Percentiles rank a stretch among this genome's conserved stretches.
Evolutionary conservation across 2,888 invertebrate genomes (phyloP).

Genomic region (Sepioteuthis lessoniana): DNA sequence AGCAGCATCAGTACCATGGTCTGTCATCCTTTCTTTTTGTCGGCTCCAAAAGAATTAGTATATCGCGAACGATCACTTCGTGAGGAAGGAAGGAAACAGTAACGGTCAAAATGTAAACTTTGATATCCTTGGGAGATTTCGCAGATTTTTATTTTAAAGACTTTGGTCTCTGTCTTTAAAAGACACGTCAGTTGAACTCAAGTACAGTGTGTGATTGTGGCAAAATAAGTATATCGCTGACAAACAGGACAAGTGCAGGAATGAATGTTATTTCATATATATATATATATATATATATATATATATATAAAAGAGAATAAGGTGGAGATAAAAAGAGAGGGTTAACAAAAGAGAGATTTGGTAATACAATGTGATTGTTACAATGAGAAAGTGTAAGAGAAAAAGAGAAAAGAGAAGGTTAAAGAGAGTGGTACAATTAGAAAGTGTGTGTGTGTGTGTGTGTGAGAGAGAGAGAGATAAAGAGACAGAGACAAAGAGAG

Average conservation of each 20-base stretch:
- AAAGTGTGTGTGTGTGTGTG: no score
- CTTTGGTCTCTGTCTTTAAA: not conserved
- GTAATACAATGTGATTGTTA: not conserved
- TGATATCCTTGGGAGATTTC: not conserved
- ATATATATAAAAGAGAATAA: not conserved
- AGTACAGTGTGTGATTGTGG: not conserved
- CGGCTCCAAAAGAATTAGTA: not conserved
- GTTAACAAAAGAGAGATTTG: not conserved
- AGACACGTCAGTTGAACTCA: not conserved
- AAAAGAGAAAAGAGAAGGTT: not conserved
- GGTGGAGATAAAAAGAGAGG: not conserved
- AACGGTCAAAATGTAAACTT: not conserved
- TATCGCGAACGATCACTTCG: not conserved
- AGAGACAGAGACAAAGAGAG: no score
- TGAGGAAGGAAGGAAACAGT: not conserved
- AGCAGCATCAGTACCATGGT: not conserved
- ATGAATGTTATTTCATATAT: not conserved
- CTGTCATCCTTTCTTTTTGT: not conserved
- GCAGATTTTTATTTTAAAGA: not conserved
- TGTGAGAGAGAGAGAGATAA: no score
- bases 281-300: not conserved
- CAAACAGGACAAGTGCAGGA: conserved; percentile 2
- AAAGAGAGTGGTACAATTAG: no score
- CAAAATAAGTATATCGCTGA: not conserved
- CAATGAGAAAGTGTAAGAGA: not conserved